phyloP scores from a whole-genome alignment of 2,888 invertebrate genomes.

The Eumerus sabulonum region DNA sequence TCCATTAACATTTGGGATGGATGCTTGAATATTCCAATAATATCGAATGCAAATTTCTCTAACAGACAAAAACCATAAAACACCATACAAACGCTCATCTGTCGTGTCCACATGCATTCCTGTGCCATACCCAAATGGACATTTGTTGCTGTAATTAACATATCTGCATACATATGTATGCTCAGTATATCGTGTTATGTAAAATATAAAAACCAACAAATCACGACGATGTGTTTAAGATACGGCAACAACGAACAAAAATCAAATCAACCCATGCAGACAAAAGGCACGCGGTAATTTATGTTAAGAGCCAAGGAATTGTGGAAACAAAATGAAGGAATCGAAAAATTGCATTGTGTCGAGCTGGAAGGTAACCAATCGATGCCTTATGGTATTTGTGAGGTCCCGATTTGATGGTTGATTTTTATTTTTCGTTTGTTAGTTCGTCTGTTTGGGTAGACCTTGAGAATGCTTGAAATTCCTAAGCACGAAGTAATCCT shows the following conservation, averaged over 20 bases:
- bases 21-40: conserved; percentile 31
- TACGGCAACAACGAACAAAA: conserved; percentile 7
- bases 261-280: conserved; percentile 27
- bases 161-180: conserved; percentile 12
- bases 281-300: conserved; percentile 29
- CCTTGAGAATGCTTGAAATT: conserved; percentile 52
- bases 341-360: not conserved
- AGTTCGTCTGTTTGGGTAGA: conserved; percentile 11
- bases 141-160: conserved; percentile 34
- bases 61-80: conserved; percentile 37
- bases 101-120: too few relatives aligned
- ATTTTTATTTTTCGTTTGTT: conserved; percentile 24
- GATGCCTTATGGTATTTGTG: too few relatives aligned
- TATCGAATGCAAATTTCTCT: conserved; percentile 45
- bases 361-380: too few relatives aligned
- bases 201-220: conserved; percentile 33
- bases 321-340: conserved; percentile 12
- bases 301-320: conserved; percentile 23
- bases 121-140: too few relatives aligned
- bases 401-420: not conserved
- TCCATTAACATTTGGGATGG: conserved; percentile 48
- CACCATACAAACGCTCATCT: not conserved
- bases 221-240: conserved; percentile 22
- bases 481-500: conserved; percentile 44
- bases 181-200: conserved; percentile 30